Base-by-base conservation (phyloP, 2,888 invertebrate species). In the Dione juno region DNA sequence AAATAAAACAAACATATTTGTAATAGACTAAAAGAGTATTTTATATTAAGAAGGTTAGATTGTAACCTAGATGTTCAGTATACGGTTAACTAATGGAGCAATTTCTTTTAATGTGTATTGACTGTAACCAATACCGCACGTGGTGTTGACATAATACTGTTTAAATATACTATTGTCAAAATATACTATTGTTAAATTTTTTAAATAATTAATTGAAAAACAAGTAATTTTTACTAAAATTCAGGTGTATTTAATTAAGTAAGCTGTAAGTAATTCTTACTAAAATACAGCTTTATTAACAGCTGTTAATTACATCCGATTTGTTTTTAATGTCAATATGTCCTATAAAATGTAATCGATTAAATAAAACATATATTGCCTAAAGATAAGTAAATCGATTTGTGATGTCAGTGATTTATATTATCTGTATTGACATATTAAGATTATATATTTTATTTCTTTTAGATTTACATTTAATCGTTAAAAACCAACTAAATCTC, bases 1-100 rank as follows among this genome's bases (percentile, higher is more conserved):
- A 10, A 10, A 19, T 16, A 3, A 9, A 19, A 19, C 16, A 50
- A 10, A 10, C 11, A 1, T 19, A 19, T 9, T 48, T 16, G 3
- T 50, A 19, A 16, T n/a, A 35, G 14, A 61, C 13, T 10, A 28
- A 65, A 52, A 66, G 50, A 69, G 41, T 21, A 52, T 41, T 50
- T 21, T 35, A 41, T 28, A 65, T 65, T 19, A 40, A 69, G 58
- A 40, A 69, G 58, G 58, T 40, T 35, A 45, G 28, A 65, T 67
- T 63, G 69, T 70, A 74, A 71, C 75, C 74, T 69, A 75, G 70
- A 69, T 75, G 74, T 53, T 74, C 75, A 75, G 28, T 54, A 64
- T 58, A 65, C 58, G 69, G 50, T 41, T 50, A 58, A 28, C 21
- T 48, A 58, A 64, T 64, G 57, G 28, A 41, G 40, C 21, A 61